These are phyloP conservation scores for Berghia stephanieae DNA, from an alignment of 1,140 invertebrate genomes.

Conservation along the genomic window DNA sequence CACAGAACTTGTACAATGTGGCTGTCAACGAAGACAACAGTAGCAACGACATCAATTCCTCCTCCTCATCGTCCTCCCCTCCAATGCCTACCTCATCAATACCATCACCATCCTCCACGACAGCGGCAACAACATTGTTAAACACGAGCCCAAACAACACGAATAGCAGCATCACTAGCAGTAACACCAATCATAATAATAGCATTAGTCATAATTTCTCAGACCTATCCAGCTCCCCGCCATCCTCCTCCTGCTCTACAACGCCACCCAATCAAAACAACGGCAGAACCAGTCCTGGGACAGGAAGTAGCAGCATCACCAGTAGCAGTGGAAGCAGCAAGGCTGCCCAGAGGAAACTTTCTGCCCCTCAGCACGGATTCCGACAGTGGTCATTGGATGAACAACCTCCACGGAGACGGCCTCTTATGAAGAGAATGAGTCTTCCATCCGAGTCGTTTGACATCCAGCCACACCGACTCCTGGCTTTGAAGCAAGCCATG, in stretches of 20 bases:
- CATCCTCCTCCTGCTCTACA: not conserved
- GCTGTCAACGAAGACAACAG: constrained; percentile 55
- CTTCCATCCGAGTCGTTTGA: constrained; percentile 69
- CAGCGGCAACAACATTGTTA: constrained; percentile 1
- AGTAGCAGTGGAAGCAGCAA: too few species aligned
- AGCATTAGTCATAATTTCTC: too few species aligned
- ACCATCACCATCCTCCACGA: constrained; percentile 7
- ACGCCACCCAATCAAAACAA: too few species aligned
- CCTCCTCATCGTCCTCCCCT: not conserved
- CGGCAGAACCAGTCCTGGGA: too few species aligned
- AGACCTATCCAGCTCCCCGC: not conserved
- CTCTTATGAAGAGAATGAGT: constrained; percentile 75
- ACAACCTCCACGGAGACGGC: constrained; percentile 44
- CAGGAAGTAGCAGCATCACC: too few species aligned
- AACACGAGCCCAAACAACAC: not conserved
- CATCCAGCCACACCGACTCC: constrained; percentile 59
- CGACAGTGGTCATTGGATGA: constrained; percentile 55
- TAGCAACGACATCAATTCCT: constrained; percentile 33
- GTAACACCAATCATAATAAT: too few species aligned
- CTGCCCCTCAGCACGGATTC: constrained; percentile 39
- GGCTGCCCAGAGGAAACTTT: constrained; percentile 45
- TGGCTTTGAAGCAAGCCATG: constrained; percentile 61
- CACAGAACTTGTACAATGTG: constrained; percentile 75
- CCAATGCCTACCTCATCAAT: constrained; percentile 13
- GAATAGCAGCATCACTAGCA: too few species aligned